These are phyloP conservation scores for Sebastes jordani DNA, from an alignment of 2,797 vertebrate species.

Conservation along the genomic window DNA sequence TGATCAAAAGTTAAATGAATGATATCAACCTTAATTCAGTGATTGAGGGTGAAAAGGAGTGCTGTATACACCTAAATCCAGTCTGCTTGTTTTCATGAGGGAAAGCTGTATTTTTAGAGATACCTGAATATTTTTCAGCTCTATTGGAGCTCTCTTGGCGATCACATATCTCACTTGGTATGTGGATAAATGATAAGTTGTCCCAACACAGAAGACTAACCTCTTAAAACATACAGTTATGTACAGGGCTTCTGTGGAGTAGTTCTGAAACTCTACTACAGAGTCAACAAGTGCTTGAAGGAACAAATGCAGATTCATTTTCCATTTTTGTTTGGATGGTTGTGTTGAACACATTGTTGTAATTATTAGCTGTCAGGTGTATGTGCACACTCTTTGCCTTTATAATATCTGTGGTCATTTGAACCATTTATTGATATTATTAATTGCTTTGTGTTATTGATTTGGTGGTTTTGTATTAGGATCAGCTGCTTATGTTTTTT, in stretches of 20 bases:
- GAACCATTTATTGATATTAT: not conserved
- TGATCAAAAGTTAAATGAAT: constrained; percentile 7
- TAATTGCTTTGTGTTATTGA: not conserved
- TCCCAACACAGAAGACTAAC: not conserved
- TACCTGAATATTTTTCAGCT: not conserved
- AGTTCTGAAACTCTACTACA: not conserved
- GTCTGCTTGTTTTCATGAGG: not conserved
- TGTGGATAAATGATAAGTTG: not conserved
- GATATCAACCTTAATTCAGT: not conserved
- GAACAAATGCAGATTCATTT: not conserved
- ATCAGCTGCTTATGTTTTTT: not conserved
- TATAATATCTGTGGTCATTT: not conserved
- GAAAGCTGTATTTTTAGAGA: not conserved
- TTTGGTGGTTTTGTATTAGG: not conserved
- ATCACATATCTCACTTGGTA: not conserved
- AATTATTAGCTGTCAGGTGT: not conserved
- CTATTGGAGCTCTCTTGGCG: not conserved
- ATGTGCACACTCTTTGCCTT: not conserved
- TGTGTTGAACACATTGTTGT: not conserved
- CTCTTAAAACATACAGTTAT: not conserved
- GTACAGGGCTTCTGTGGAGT: not conserved
- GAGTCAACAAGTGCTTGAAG: not conserved
- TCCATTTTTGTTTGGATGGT: not conserved
- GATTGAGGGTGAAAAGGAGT: not conserved
- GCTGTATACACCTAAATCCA: not conserved